These are phyloP conservation scores for Centropus bengalensis DNA, from an alignment of 2,113 vertebrate species.

Conservation along the genomic window DNA sequence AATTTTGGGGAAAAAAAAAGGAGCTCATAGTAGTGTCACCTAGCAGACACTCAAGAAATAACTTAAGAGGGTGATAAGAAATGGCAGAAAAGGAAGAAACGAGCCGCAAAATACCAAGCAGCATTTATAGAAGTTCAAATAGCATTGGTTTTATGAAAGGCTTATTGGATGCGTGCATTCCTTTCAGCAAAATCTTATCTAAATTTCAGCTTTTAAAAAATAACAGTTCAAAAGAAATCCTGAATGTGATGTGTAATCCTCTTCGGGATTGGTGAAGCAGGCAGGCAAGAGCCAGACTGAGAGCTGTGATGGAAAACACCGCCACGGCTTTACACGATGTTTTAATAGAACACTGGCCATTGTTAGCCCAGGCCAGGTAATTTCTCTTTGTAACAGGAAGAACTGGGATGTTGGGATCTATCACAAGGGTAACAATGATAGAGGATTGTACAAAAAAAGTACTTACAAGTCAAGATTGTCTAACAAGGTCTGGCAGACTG, in stretches of 20 bases:
- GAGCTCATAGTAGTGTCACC: not conserved
- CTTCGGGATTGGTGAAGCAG: not conserved
- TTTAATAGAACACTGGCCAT: not conserved
- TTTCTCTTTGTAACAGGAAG: not conserved
- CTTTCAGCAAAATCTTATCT: not conserved
- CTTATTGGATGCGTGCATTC: not conserved
- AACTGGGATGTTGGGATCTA: not conserved
- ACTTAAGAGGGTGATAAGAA: not conserved
- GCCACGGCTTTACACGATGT: not conserved
- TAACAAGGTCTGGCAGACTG: conserved; percentile 91
- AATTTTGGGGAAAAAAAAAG: not conserved
- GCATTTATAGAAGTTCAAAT: not conserved
- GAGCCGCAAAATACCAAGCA: not conserved
- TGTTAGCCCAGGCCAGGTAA: not conserved
- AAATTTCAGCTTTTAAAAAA: not conserved
- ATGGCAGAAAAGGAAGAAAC: not conserved
- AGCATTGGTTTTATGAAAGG: not conserved
- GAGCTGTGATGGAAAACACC: not conserved
- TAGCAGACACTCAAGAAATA: not conserved
- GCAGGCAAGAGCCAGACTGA: not conserved
- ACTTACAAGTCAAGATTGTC: conserved; percentile 95
- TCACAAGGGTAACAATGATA: not conserved
- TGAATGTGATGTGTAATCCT: not conserved
- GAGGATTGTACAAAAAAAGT: not conserved
- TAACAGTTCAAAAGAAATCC: not conserved